Base-by-base conservation (phyloP, 2,113 vertebrate genomes). In the Thalassoma bifasciatum region DNA sequence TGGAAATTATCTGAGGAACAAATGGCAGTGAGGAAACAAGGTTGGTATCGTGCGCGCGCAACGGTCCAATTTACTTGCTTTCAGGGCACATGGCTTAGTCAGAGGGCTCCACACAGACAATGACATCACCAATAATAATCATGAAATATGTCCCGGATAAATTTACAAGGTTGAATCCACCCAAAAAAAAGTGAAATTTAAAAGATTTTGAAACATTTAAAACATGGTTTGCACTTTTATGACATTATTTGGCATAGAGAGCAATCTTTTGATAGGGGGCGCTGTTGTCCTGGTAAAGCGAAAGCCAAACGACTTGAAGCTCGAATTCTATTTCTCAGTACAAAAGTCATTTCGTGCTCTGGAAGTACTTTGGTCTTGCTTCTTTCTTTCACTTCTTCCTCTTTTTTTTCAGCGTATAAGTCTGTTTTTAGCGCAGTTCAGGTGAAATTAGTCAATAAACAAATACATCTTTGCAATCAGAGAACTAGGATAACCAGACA, bases 1-100 rank as follows among this genome's bases (percentile, higher is more conserved):
- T 99, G 97, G 88, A 99, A 99, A 91, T 98, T 99, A 94, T 99
- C 98, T 99, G 92, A 6, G 65, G 87, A 87, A 84, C 50, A 23
- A 79, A 47, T 73, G 4, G 8, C 37, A 47, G 47, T 68, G 30
- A 8, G 66, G 16, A 56, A 17, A n/a, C n/a, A n/a, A n/a, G n/a
- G n/a, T n/a, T n/a, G n/a, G n/a, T n/a, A n/a, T n/a, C n/a, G n/a
- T n/a, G n/a, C n/a, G n/a, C n/a, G n/a, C n/a, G n/a, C n/a, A n/a
- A n/a, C n/a, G n/a, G n/a, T n/a, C n/a, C n/a, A n/a, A n/a, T n/a
- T n/a, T n/a, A n/a, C n/a, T n/a, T n/a, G n/a, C n/a, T n/a, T n/a
- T n/a, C 3, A 30, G 30, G 30, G 6, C 30, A 30, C 3, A 3
- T 30, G 30, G 30, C 30, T 30, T 6, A 4, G 6, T 30, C 30